phyloP scores from a whole-genome alignment of 2,797 vertebrate species.

The Naso thynnoides region DNA sequence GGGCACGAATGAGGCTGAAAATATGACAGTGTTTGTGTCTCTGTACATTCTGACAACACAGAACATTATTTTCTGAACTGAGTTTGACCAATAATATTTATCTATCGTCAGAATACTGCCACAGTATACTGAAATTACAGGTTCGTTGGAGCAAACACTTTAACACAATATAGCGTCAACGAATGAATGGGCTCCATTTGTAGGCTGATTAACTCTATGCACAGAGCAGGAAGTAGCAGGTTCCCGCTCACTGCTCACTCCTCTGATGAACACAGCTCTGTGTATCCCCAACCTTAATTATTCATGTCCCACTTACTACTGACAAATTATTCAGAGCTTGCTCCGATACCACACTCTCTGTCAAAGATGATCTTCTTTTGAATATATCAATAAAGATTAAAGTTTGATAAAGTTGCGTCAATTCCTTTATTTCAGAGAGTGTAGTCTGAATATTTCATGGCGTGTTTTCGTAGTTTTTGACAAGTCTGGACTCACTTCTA shows the following conservation, averaged over 20 bases:
- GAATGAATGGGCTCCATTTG: constrained; percentile 77
- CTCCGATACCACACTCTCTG: constrained; percentile 57
- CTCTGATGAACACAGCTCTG: constrained; percentile 81
- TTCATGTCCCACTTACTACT: constrained; percentile 84
- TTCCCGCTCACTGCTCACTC: constrained; percentile 59
- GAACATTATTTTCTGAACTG: neutral
- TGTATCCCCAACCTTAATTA: constrained; percentile 84
- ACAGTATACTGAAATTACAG: constrained; percentile 19
- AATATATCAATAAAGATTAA: constrained; percentile 56
- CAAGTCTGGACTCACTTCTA: constrained; percentile 20
- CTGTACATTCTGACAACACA: neutral
- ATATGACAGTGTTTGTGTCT: neutral
- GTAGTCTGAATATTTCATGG: constrained; percentile 48
- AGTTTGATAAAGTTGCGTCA: constrained; percentile 44
- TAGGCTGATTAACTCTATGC: constrained; percentile 76
- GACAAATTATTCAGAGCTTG: constrained; percentile 82
- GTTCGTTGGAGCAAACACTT: constrained; percentile 20
- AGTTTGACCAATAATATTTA: neutral
- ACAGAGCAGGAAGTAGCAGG: constrained; percentile 79
- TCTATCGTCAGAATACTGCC: neutral
- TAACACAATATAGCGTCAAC: constrained; percentile 40
- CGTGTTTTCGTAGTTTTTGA: constrained; percentile 33
- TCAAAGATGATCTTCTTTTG: constrained; percentile 61
- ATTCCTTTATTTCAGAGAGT: constrained; percentile 36
- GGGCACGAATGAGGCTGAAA: constrained; percentile 12